These are phyloP conservation scores for Meteorus cinctellus DNA, from an alignment of 2,888 invertebrate species.

Conservation along the genomic window DNA sequence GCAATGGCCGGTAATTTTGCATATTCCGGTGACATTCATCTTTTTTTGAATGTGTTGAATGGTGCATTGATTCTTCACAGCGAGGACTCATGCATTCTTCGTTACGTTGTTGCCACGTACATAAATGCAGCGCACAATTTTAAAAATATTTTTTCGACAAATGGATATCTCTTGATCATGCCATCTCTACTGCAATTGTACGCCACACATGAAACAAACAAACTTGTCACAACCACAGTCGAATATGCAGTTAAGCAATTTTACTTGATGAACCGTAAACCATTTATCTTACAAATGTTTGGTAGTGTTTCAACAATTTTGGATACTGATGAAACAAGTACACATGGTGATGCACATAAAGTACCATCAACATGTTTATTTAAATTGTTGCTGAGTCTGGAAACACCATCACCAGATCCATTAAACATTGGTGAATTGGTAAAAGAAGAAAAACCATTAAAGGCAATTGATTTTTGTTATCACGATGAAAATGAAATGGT, in stretches of 20 bases:
- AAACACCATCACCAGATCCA: constrained; percentile 95
- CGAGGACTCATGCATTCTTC: constrained; percentile 95
- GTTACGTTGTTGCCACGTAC: constrained; percentile 97
- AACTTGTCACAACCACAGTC: constrained; percentile 93
- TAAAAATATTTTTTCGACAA: constrained; percentile 98
- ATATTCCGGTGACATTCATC: constrained; percentile 96
- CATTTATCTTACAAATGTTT: constrained; percentile 99
- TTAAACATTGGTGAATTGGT: constrained; percentile 93
- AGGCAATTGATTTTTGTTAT: constrained; percentile 98
- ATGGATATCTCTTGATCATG: constrained; percentile 97
- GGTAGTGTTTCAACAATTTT: constrained; percentile 97
- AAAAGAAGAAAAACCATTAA: constrained; percentile 92
- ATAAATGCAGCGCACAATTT: constrained; percentile 98
- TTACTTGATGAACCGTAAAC: constrained; percentile 97
- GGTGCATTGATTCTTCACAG: constrained; percentile 97
- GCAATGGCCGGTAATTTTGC: constrained; percentile 98
- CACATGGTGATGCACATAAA: constrained; percentile 93
- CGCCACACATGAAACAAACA: constrained; percentile 98
- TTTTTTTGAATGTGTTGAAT: constrained; percentile 97
- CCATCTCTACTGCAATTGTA: constrained; percentile 97
- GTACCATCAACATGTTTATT: constrained; percentile 94
- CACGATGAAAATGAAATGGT: constrained; percentile 98
- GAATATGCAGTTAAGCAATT: constrained; percentile 99
- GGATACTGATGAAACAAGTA: constrained; percentile 91
- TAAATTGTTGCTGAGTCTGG: constrained; percentile 91